phyloP scores from a whole-genome alignment of 2,888 invertebrate genomes.

The Spisula solida region DNA sequence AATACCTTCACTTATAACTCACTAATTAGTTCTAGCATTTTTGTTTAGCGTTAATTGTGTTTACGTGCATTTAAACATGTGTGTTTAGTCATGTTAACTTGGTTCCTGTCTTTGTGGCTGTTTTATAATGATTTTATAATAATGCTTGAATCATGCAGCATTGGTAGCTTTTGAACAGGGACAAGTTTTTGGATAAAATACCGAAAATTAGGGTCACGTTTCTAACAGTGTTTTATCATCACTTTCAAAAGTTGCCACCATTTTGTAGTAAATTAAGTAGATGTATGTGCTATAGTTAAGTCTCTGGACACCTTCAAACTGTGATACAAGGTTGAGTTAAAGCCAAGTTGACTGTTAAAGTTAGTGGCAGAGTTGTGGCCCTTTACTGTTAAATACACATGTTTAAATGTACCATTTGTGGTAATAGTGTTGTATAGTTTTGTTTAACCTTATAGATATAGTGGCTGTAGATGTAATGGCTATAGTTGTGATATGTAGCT shows the following conservation, averaged over 20 bases:
- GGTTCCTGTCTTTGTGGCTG: too few relatives aligned
- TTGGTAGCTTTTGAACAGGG: too few relatives aligned
- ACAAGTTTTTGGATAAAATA: too few relatives aligned
- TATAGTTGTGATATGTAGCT: background rate
- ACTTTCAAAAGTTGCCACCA: too few relatives aligned
- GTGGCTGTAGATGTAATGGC: background rate
- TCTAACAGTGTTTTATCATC: too few relatives aligned
- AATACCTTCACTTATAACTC: background rate
- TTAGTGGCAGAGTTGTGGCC: background rate
- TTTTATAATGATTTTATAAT: too few relatives aligned
- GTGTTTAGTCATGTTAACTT: background rate
- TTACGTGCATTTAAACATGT: background rate
- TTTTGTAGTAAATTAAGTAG: too few relatives aligned
- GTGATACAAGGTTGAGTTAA: background rate
- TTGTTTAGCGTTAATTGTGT: background rate
- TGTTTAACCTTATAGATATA: conserved; percentile 1
- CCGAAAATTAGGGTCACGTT: too few relatives aligned
- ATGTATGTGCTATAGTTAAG: too few relatives aligned
- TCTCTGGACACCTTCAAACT: too few relatives aligned
- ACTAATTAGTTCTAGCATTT: background rate
- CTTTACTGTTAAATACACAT: background rate
- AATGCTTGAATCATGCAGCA: too few relatives aligned
- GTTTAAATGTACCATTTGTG: background rate
- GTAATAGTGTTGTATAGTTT: background rate
- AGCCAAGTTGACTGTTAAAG: background rate